Base-by-base conservation (phyloP, 2,888 invertebrate genomes). In the Odiellus spinosus region DNA sequence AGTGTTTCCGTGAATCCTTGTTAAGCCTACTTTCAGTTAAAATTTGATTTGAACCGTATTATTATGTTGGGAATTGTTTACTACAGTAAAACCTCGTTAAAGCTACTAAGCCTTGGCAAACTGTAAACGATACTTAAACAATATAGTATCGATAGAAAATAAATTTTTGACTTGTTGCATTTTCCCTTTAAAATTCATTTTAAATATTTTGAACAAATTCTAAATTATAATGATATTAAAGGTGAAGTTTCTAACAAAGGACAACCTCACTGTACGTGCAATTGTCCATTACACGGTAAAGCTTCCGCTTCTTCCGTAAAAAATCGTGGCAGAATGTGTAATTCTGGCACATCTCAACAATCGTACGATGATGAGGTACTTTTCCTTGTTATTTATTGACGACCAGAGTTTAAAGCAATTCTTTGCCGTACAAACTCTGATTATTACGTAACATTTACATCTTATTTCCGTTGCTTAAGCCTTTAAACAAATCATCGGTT, bases 401-500 rank as follows among this genome's bases (percentile, higher is more conserved):
- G 8, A 38, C 15, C 10, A 4, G 3, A 1, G 4, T 26, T 26
- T 8, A 26, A 26, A 26, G 5, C 26, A 26, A 36, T 38, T 11
- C 26, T 6, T n/a, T n/a, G n/a, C n/a, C n/a, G n/a, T n/a, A n/a
- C n/a, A n/a, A n/a, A n/a, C n/a, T n/a, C n/a, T n/a, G n/a, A n/a
- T n/a, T n/a, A n/a, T n/a, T n/a, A n/a, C n/a, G 26, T 6, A 26
- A 26, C 26, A 26, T 8, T 26, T 26, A 26, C 26, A 26, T 26
- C 26, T 26, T 26, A 26, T 26, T 26, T 4, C 8, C 26, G 5
- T 6, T 26, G 8, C 8, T 26, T 26, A 26, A 26, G 52, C 49
- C 50, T 35, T 39, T 33, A n/a, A 50, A 51, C 35, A 47, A 49
- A 33, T 49, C 12, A 42, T 80, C 80, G 10, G 70, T 78, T 19